These are phyloP conservation scores for Gobio occitaniae DNA, from an alignment of 2,797 vertebrate genomes.

Conservation along the genomic window DNA sequence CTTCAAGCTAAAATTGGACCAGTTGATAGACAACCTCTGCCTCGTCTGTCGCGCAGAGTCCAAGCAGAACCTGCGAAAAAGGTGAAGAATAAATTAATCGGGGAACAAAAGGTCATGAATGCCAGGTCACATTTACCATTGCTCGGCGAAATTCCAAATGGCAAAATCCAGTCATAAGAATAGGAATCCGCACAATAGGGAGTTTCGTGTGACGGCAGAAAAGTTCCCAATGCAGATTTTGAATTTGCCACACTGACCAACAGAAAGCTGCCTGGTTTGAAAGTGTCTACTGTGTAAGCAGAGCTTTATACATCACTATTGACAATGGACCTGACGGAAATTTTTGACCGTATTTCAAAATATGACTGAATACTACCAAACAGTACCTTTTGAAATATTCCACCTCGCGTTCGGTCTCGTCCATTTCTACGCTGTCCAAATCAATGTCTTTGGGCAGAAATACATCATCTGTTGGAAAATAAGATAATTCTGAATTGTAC, in stretches of 20 bases:
- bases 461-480: constrained; percentile 87
- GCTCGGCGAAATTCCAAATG: neutral
- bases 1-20: constrained; percentile 99
- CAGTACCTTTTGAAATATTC: constrained; percentile 97
- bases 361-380: neutral
- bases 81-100: neutral
- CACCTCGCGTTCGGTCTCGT: constrained; percentile 97
- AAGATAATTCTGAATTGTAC: neutral
- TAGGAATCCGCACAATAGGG: neutral
- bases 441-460: constrained; percentile 99
- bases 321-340: neutral
- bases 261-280: neutral
- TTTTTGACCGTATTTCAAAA: neutral
- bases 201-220: neutral
- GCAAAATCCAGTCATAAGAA: neutral
- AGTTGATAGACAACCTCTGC: constrained; percentile 98
- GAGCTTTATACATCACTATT: neutral
- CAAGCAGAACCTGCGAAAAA: constrained; percentile 89
- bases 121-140: neutral
- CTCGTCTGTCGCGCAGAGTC: constrained; percentile 97
- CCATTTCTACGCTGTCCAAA: constrained; percentile 96
- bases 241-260: neutral
- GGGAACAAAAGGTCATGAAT: constrained; percentile 5
- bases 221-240: neutral
- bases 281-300: neutral